These are phyloP conservation scores for Mionectes olivaceus DNA, from an alignment of 2,797 vertebrate species.

Conservation along the genomic window DNA sequence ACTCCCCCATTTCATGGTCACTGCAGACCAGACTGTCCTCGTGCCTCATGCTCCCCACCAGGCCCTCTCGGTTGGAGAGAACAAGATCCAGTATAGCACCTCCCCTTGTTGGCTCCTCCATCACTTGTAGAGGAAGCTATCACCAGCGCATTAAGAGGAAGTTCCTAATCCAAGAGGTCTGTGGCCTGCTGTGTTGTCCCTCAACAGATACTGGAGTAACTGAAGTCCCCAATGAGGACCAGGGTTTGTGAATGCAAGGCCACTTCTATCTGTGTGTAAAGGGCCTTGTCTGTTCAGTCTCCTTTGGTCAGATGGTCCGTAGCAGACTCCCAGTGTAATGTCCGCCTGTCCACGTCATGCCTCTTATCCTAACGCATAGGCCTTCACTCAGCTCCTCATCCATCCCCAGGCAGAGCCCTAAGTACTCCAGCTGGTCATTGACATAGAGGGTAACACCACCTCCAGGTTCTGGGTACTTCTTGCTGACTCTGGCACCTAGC, in stretches of 20 bases:
- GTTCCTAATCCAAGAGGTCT: not conserved
- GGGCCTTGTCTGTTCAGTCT: not conserved
- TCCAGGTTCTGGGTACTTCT: not conserved
- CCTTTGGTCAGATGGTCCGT: not conserved
- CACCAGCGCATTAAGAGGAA: not conserved
- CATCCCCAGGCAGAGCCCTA: not conserved
- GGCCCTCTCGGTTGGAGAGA: not conserved
- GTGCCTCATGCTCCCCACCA: too few species aligned
- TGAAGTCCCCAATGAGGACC: accelerated
- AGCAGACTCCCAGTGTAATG: not conserved
- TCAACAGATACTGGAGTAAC: not conserved
- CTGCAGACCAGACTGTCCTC: not conserved
- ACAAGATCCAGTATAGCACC: not conserved
- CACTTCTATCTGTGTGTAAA: not conserved
- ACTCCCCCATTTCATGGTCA: not conserved
- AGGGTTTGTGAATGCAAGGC: not conserved
- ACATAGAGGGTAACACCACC: too few species aligned
- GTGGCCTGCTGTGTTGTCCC: accelerated
- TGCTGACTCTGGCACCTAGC: not conserved
- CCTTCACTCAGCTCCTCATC: not conserved
- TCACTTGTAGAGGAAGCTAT: not conserved
- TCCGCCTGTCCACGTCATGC: too few species aligned
- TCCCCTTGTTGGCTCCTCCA: not conserved
- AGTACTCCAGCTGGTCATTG: not conserved
- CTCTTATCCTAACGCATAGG: not conserved